Percentiles rank a stretch among this genome's conserved stretches.
These are phyloP conservation scores for Catharus bicknelli DNA, from an alignment of 2,113 vertebrate genomes.

Conservation along the genomic window DNA sequence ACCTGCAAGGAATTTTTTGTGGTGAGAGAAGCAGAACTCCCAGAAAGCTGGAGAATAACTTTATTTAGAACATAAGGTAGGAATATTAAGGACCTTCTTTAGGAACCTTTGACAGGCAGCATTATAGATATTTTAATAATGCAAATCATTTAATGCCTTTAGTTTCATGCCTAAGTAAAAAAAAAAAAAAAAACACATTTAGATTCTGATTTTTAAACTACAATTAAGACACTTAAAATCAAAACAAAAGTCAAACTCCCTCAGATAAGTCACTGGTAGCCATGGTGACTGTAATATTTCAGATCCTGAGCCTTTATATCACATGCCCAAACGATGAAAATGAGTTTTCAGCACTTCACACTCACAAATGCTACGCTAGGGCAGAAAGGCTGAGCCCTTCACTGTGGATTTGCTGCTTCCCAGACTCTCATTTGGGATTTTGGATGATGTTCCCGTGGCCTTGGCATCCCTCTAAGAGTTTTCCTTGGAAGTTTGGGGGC, in stretches of 20 bases:
- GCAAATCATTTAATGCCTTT: slow-evolving; percentile 61
- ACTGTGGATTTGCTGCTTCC: background rate
- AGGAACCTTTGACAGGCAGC: slow-evolving; percentile 32
- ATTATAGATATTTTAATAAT: slow-evolving; percentile 49
- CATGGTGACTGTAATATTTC: slow-evolving; percentile 67
- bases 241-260: slow-evolving; percentile 69
- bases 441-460: accelerated
- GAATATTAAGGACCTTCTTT: slow-evolving; percentile 34
- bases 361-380: background rate
- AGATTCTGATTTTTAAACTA: slow-evolving; percentile 59
- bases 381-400: background rate
- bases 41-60: slow-evolving; percentile 14
- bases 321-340: slow-evolving; percentile 54
- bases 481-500: background rate
- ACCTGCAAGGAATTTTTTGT: background rate
- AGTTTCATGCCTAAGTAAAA: slow-evolving; percentile 41
- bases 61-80: background rate
- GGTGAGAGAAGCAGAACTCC: background rate
- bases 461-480: background rate
- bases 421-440: background rate
- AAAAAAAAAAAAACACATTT: slow-evolving; percentile 2
- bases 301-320: slow-evolving; percentile 39
- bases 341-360: slow-evolving; percentile 40
- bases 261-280: slow-evolving; percentile 68
- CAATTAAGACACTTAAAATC: slow-evolving; percentile 66